phyloP scores from a whole-genome alignment of 2,888 invertebrate species.

The Morpho deidamia region DNA sequence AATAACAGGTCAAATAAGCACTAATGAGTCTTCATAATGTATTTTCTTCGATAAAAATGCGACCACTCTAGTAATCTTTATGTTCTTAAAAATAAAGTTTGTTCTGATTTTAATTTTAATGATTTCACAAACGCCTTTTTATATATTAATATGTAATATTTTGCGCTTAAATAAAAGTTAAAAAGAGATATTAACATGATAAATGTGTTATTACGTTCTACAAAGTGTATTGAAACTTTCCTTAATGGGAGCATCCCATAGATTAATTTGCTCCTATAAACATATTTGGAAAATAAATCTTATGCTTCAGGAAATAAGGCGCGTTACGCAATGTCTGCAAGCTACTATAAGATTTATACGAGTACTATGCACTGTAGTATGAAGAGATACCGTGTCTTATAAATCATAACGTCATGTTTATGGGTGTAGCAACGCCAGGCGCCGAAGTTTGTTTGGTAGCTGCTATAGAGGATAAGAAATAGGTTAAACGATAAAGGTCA shows the following conservation, averaged over 20 bases:
- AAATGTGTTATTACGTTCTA: conserved; percentile 3
- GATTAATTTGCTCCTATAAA: background rate
- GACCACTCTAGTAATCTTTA: no score
- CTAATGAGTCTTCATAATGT: no score
- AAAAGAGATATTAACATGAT: conserved; percentile 1
- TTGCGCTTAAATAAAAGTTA: background rate
- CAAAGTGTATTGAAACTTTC: conserved; percentile 3
- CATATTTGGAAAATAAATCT: background rate
- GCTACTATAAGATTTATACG: background rate
- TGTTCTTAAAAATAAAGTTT: no score
- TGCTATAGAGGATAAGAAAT: conserved; percentile 6
- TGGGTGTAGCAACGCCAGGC: conserved; percentile 17
- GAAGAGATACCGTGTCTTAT: conserved; percentile 12
- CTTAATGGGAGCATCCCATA: background rate
- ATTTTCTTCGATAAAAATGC: no score
- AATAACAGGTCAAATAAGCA: no score
- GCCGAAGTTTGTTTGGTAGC: conserved; percentile 22
- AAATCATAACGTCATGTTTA: conserved; percentile 26
- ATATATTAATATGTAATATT: no score
- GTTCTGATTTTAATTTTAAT: no score
- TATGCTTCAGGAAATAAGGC: background rate
- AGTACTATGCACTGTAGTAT: conserved; percentile 6
- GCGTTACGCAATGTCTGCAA: background rate
- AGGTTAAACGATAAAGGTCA: conserved; percentile 9
- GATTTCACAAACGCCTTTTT: no score